Percentiles rank a stretch among this genome's conserved stretches.
These are phyloP conservation scores for Philereme transversata DNA, from an alignment of 2,888 invertebrate genomes.

Conservation along the genomic window DNA sequence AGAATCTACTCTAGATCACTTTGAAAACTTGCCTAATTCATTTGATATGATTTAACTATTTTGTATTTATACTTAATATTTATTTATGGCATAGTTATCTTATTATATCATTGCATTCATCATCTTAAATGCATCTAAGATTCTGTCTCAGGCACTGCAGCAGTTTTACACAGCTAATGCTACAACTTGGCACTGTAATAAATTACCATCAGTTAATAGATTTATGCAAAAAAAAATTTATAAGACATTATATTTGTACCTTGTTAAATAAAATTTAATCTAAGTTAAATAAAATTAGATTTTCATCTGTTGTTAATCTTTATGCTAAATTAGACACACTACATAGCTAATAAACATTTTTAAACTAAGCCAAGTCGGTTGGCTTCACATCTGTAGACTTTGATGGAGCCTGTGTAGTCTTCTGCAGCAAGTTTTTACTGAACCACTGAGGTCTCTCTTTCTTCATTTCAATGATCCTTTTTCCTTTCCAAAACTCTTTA, in stretches of 20 bases:
- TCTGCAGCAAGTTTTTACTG: conserved; percentile 91
- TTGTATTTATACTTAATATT: neutral
- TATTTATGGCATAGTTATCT: neutral
- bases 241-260: no score
- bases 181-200: no score
- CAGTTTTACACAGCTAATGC: no score
- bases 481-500: conserved; percentile 86
- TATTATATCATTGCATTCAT: no score
- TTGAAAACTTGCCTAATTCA: conserved; percentile 76
- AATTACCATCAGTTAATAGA: no score
- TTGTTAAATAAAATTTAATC: no score
- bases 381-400: conserved; percentile 90
- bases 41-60: conserved; percentile 58
- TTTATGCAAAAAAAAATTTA: no score
- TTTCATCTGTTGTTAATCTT: neutral
- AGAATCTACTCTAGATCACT: conserved; percentile 81
- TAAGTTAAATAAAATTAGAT: no score
- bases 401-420: conserved; percentile 88
- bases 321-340: neutral
- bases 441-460: conserved; percentile 95
- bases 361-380: conserved; percentile 85
- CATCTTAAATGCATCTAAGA: no score
- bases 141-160: no score
- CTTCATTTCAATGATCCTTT: conserved; percentile 93
- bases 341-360: neutral